phyloP scores from a whole-genome alignment of 2,888 invertebrate species.

The Dasypogon diadema region DNA sequence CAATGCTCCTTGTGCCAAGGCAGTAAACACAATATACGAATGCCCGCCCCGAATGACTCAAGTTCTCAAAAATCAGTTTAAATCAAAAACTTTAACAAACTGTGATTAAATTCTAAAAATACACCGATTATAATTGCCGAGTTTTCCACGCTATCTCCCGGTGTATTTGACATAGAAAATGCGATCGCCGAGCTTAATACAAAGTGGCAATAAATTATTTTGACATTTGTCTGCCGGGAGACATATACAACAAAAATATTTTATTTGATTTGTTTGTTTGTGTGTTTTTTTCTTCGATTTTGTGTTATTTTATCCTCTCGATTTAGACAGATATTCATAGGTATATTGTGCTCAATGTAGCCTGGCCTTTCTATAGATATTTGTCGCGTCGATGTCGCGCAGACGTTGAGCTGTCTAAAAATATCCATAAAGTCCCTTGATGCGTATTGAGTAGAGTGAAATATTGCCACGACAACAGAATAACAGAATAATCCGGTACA shows the following conservation, averaged over 20 bases:
- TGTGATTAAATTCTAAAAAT: constrained; percentile 49
- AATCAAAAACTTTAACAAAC: constrained; percentile 42
- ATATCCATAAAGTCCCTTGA: constrained; percentile 52
- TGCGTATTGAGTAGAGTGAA: constrained; percentile 50
- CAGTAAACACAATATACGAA: not conserved
- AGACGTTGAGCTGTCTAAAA: constrained; percentile 47
- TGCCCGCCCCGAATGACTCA: constrained; percentile 5
- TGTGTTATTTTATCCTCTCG: constrained; percentile 50
- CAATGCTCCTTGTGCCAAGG: not conserved
- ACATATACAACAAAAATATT: constrained; percentile 46
- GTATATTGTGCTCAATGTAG: constrained; percentile 42
- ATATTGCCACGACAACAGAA: constrained; percentile 45
- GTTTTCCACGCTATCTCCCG: constrained; percentile 40
- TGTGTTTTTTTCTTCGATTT: constrained; percentile 34
- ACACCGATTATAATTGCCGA: constrained; percentile 47
- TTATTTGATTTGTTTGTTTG: constrained; percentile 27
- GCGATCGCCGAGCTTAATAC: constrained; percentile 46
- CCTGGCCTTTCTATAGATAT: constrained; percentile 25
- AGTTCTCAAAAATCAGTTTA: constrained; percentile 26
- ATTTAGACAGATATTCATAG: constrained; percentile 52
- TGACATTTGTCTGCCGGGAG: constrained; percentile 39
- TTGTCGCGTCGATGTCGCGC: constrained; percentile 47
- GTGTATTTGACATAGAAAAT: constrained; percentile 43
- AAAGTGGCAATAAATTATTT: constrained; percentile 52
- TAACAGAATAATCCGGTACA: constrained; percentile 40